phyloP scores from a whole-genome alignment of 2,888 invertebrate species.

The Syrista parreyssii region DNA sequence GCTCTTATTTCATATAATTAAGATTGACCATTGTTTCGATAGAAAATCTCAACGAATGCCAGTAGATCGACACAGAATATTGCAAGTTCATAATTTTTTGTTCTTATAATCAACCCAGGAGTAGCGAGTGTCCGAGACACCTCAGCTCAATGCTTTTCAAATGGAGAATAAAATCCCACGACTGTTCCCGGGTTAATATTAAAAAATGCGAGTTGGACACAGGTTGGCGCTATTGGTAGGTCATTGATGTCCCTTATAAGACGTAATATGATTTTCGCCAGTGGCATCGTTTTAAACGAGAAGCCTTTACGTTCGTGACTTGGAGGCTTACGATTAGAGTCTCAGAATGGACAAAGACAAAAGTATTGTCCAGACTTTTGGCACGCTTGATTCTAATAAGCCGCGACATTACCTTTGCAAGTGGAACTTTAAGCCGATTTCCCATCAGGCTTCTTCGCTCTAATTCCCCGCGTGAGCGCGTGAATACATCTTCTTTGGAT shows the following conservation, averaged over 20 bases:
- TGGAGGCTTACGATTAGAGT: slow-evolving; percentile 20
- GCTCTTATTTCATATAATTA: no score
- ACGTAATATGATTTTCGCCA: slow-evolving; percentile 14
- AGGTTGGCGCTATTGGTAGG: no score
- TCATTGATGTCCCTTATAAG: neutral
- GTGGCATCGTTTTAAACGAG: slow-evolving; percentile 17
- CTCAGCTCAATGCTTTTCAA: no score
- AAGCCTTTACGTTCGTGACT: slow-evolving; percentile 33
- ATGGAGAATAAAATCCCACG: no score
- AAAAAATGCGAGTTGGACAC: no score
- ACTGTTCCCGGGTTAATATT: no score
- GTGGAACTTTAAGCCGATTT: slow-evolving; percentile 49
- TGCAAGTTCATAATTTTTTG: no score
- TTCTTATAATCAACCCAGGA: no score
- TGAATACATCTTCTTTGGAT: slow-evolving; percentile 32
- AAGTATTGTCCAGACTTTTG: slow-evolving; percentile 31
- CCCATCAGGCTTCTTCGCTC: slow-evolving; percentile 50
- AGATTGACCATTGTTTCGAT: no score
- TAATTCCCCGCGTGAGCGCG: slow-evolving; percentile 43
- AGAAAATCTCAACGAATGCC: no score
- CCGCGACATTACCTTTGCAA: neutral
- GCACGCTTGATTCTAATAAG: neutral
- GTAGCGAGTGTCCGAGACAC: no score
- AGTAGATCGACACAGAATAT: no score
- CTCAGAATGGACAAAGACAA: slow-evolving; percentile 15